Evolutionary conservation across 2,888 invertebrate species (phyloP).

Genomic region (Phalangium opilio): DNA sequence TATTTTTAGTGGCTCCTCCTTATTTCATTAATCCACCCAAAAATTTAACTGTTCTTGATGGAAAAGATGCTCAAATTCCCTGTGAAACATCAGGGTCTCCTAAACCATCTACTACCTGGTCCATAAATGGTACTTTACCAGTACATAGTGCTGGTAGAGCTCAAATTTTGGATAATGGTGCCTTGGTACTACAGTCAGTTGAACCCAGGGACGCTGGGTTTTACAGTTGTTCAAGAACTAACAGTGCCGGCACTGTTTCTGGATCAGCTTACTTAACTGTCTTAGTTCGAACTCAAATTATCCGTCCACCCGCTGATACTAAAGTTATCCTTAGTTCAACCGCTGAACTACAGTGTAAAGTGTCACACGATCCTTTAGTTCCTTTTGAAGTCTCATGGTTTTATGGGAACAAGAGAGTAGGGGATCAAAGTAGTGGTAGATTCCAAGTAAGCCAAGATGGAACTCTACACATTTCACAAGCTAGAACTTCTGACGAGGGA

Average conservation of each 20-base stretch:
- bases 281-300: conserved; percentile 83
- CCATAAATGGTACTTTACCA: conserved; percentile 55
- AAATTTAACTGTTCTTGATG: conserved; percentile 78
- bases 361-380: conserved; percentile 76
- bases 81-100: conserved; percentile 85
- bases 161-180: conserved; percentile 70
- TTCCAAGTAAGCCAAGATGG: conserved; percentile 49
- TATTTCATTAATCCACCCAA: conserved; percentile 10
- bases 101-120: conserved; percentile 78
- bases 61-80: conserved; percentile 70
- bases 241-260: conserved; percentile 71
- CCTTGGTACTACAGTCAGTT: conserved; percentile 71
- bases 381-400: conserved; percentile 76
- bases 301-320: conserved; percentile 81
- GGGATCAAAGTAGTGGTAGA: conserved; percentile 16
- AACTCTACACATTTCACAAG: conserved; percentile 65
- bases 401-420: conserved; percentile 50
- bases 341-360: conserved; percentile 83
- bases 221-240: conserved; percentile 74
- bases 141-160: conserved; percentile 47
- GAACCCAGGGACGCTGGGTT: conserved; percentile 68
- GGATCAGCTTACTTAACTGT: conserved; percentile 69
- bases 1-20: conserved; percentile 11
- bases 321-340: conserved; percentile 74
- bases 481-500: conserved; percentile 62